Percentiles rank a stretch among this genome's conserved stretches.
phyloP scores from a whole-genome alignment of 2,797 vertebrate genomes.

The Botia almorhae region DNA sequence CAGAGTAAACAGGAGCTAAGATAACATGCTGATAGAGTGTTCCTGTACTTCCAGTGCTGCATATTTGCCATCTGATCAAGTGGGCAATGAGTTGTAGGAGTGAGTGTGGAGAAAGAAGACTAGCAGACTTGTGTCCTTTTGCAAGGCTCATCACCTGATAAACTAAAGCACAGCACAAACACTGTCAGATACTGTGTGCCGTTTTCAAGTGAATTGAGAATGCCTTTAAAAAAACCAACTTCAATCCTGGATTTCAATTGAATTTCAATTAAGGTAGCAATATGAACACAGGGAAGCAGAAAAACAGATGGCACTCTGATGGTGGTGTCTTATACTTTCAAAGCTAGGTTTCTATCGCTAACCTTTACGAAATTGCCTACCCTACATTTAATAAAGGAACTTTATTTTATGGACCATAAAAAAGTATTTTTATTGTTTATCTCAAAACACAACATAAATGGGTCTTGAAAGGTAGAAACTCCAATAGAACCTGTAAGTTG shows the following conservation, averaged over 20 bases:
- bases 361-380: too few relatives aligned
- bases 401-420: too few relatives aligned
- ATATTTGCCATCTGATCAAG: constrained; percentile 73
- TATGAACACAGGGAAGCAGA: too few relatives aligned
- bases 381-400: too few relatives aligned
- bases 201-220: not conserved
- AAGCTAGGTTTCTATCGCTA: too few relatives aligned
- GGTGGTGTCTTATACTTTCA: too few relatives aligned
- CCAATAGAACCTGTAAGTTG: too few relatives aligned
- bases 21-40: constrained; percentile 83
- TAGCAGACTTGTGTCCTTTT: constrained; percentile 28
- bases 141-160: constrained; percentile 31
- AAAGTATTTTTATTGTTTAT: too few relatives aligned
- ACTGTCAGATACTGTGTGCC: not conserved
- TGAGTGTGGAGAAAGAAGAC: constrained; percentile 23
- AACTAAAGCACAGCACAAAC: constrained; percentile 19
- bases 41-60: constrained; percentile 79
- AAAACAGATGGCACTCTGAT: too few relatives aligned
- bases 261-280: too few relatives aligned
- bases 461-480: too few relatives aligned
- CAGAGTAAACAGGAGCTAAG: constrained; percentile 78
- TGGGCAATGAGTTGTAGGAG: constrained; percentile 52
- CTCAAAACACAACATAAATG: too few relatives aligned
- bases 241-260: not conserved
- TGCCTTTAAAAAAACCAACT: not conserved